Conservation (phyloP, 2,888 invertebrate genomes). For the Cheiracanthium punctorium region DNA sequence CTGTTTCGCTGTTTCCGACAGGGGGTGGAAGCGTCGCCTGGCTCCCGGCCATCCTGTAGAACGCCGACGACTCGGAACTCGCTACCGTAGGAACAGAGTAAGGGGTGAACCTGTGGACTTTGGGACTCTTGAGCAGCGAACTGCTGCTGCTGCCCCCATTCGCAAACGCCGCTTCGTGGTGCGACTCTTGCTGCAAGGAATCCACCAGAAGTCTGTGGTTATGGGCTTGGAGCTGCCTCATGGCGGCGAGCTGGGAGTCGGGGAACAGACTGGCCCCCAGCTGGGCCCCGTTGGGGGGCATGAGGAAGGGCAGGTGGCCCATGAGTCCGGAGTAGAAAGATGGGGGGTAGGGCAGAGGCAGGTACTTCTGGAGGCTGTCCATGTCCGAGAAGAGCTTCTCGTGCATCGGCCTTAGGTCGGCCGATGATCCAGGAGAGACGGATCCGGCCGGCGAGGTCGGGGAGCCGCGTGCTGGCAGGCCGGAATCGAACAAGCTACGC, state of each 20-base stretch:
- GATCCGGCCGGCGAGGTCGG: conserved; percentile 58
- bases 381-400: conserved; percentile 37
- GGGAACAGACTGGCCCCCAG: conserved; percentile 14
- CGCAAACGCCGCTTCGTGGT: conserved; percentile 13
- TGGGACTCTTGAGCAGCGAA: conserved; percentile 44
- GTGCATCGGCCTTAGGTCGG: conserved; percentile 41
- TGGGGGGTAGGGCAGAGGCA: conserved; percentile 63
- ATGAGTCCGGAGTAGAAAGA: conserved; percentile 60
- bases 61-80: conserved; percentile 41
- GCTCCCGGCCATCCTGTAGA: conserved; percentile 43
- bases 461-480: conserved; percentile 28
- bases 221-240: conserved; percentile 64
- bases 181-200: conserved; percentile 25
- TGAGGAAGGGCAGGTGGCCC: conserved; percentile 61
- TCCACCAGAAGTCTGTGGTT: conserved; percentile 44
- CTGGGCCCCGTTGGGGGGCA: conserved; percentile 26
- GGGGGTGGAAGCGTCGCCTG: conserved; percentile 23
- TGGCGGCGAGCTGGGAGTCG: conserved; percentile 55
- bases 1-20: conserved; percentile 21
- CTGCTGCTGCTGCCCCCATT: conserved; percentile 27
- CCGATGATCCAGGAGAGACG: conserved; percentile 45
- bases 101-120: conserved; percentile 56
- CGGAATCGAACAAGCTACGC: conserved; percentile 33
- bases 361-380: conserved; percentile 55
- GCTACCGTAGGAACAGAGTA: conserved; percentile 42